These are phyloP conservation scores for Carollia perspicillata DNA, from an alignment of 2,113 vertebrate species.

Conservation along the genomic window DNA sequence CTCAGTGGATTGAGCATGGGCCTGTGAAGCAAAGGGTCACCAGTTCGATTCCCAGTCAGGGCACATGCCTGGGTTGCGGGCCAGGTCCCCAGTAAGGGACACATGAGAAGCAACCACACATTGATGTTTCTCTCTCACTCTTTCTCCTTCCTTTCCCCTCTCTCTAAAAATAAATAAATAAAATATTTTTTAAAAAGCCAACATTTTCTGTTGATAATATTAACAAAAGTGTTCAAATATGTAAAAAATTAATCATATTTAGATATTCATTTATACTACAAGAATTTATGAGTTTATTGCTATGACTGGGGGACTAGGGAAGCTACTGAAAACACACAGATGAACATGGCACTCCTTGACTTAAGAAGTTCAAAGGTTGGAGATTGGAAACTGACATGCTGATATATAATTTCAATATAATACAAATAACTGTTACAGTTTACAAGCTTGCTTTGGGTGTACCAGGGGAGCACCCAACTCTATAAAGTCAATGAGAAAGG, in stretches of 20 bases:
- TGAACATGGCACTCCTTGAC: background rate
- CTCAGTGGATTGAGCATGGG: no score
- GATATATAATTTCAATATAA: background rate
- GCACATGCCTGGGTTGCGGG: no score
- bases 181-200: background rate
- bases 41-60: no score
- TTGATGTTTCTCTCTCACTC: no score
- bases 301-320: background rate
- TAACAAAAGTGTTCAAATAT: slow-evolving; percentile 3
- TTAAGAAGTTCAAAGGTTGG: slow-evolving; percentile 10
- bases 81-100: no score
- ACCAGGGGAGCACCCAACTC: background rate
- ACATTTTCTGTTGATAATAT: background rate
- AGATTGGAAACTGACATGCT: background rate
- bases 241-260: background rate
- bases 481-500: background rate
- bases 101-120: no score
- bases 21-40: no score
- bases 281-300: background rate
- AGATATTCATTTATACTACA: background rate
- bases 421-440: background rate
- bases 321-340: background rate
- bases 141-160: no score
- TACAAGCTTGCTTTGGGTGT: slow-evolving; percentile 14
- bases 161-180: no score